A percentile compares a stretch with the other conserved stretches of the same genome.
Conservation (phyloP, 2,797 vertebrate species). For the Pipistrellus kuhlii region DNA sequence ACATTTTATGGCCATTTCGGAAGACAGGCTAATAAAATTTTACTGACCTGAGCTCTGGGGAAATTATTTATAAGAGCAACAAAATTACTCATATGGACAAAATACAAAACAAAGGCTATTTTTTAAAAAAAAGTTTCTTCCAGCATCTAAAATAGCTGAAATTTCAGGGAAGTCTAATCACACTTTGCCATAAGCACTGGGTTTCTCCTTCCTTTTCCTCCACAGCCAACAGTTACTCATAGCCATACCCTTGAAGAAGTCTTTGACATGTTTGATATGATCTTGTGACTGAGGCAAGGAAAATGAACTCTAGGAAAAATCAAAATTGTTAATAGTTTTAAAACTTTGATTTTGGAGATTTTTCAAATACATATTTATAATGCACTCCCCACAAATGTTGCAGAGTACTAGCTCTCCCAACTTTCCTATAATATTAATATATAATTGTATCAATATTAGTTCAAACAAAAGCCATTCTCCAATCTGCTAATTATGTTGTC, state of each 20-base stretch:
- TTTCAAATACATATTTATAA: neutral
- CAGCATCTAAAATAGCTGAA: neutral
- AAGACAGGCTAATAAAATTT: neutral
- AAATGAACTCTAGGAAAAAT: slow-evolving; percentile 51
- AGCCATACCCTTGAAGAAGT: slow-evolving; percentile 4
- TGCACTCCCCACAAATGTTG: neutral
- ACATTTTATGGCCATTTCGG: neutral
- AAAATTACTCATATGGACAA: neutral
- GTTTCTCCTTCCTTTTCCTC: slow-evolving; percentile 34
- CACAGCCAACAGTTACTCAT: neutral
- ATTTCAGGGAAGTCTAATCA: neutral
- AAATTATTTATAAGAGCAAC: slow-evolving; percentile 30
- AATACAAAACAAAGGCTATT: neutral
- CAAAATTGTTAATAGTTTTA: slow-evolving; percentile 1
- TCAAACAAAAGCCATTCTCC: neutral
- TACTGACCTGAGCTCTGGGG: neutral
- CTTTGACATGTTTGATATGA: neutral
- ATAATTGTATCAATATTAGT: neutral
- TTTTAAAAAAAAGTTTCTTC: neutral
- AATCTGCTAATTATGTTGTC: neutral
- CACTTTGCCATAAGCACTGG: neutral
- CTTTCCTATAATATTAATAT: neutral
- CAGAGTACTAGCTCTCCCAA: neutral
- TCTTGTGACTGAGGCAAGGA: slow-evolving; percentile 26
- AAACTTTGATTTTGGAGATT: neutral